These are phyloP conservation scores for Premnoplex brunnescens DNA, from an alignment of 2,797 vertebrate species.

Conservation along the genomic window DNA sequence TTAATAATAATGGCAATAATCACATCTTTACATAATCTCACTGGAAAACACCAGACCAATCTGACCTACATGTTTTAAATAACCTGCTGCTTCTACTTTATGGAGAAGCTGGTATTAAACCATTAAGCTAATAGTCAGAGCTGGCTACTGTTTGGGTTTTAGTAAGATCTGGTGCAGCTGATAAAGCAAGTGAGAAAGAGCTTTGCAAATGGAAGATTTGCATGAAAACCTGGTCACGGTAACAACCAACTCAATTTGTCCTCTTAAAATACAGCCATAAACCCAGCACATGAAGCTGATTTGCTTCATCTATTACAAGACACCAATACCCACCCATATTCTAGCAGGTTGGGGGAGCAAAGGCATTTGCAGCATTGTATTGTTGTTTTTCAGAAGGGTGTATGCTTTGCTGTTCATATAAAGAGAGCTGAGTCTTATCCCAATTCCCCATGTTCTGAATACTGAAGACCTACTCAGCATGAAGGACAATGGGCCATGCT, in stretches of 20 bases:
- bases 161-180: slow-evolving; percentile 13
- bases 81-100: slow-evolving; percentile 15
- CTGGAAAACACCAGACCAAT: background rate
- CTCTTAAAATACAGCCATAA: background rate
- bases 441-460: background rate
- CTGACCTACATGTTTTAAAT: slow-evolving; percentile 49
- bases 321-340: background rate
- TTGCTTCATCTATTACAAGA: background rate
- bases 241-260: background rate
- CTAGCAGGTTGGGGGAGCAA: background rate
- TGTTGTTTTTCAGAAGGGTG: background rate
- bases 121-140: slow-evolving; percentile 34
- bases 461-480: background rate
- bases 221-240: background rate
- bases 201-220: background rate
- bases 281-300: background rate
- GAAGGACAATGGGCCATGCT: background rate
- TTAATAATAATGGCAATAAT: background rate
- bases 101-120: slow-evolving; percentile 41
- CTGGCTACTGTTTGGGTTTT: slow-evolving; percentile 14
- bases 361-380: background rate
- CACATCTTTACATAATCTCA: background rate
- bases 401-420: background rate
- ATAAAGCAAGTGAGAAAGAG: slow-evolving; percentile 1
- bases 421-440: background rate